Evolutionary conservation across 2,797 vertebrate species (phyloP).

Genomic region (Acipenser transmontanus): DNA sequence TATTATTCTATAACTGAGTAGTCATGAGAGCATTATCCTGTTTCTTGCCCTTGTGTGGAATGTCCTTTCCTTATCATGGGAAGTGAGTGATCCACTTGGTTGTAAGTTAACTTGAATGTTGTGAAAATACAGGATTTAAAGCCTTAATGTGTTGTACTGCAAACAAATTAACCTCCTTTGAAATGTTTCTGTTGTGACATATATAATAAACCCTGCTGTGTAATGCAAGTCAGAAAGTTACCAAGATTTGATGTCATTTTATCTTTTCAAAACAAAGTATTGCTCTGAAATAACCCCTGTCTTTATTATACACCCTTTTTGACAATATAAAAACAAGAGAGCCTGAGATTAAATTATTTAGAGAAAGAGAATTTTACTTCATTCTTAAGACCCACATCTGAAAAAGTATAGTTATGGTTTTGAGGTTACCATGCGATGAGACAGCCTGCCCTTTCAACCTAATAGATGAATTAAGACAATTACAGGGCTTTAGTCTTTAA

Average conservation of each 20-base stretch:
- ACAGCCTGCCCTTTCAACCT: slow-evolving; percentile 41
- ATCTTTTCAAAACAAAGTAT: too few species aligned
- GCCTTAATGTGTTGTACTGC: slow-evolving; percentile 11
- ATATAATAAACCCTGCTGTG: neutral
- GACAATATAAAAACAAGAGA: too few species aligned
- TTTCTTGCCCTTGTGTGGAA: slow-evolving; percentile 7
- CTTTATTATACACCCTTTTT: too few species aligned
- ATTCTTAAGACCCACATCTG: too few species aligned
- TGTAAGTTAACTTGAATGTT: neutral
- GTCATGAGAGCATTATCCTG: slow-evolving; percentile 1
- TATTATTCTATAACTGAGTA: slow-evolving; percentile 9
- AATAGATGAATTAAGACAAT: slow-evolving; percentile 51
- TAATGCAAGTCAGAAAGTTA: too few species aligned
- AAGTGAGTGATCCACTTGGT: neutral
- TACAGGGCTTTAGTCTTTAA: slow-evolving; percentile 39
- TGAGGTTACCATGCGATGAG: slow-evolving; percentile 36
- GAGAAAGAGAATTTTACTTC: too few species aligned
- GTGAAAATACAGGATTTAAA: neutral
- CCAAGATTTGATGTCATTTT: neutral
- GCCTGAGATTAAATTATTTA: too few species aligned
- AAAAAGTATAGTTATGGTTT: slow-evolving; percentile 11
- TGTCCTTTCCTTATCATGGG: neutral
- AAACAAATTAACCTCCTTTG: slow-evolving; percentile 25
- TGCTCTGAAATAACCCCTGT: too few species aligned
- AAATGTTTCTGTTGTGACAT: slow-evolving; percentile 1